Percentiles rank a stretch among this genome's conserved stretches.
Conservation (phyloP, 2,797 vertebrate species). For the Microctenopoma steveboyesi region DNA sequence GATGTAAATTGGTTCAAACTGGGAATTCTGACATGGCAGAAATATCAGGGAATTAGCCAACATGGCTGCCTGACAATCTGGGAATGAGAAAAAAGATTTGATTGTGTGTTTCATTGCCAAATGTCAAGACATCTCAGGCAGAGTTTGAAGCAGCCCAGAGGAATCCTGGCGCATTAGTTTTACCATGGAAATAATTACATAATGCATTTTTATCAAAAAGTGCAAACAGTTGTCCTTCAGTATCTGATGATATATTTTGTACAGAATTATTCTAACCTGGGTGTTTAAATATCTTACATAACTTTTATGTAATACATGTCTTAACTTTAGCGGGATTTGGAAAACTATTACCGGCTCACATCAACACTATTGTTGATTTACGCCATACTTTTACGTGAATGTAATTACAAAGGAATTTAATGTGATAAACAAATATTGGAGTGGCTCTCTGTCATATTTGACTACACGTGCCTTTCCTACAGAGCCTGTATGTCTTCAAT, state of each 20-base stretch:
- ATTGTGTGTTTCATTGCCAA: conserved; percentile 66
- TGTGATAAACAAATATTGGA: conserved; percentile 45
- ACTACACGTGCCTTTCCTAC: conserved; percentile 60
- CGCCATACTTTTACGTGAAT: conserved; percentile 45
- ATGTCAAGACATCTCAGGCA: conserved; percentile 80
- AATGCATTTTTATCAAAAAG: conserved; percentile 50
- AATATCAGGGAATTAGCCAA: conserved; percentile 76
- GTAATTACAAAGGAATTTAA: conserved; percentile 48
- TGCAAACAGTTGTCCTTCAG: conserved; percentile 46
- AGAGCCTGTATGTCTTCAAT: conserved; percentile 75
- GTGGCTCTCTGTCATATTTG: conserved; percentile 46
- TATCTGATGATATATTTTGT: conserved; percentile 58
- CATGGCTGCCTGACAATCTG: conserved; percentile 55
- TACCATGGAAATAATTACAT: conserved; percentile 51
- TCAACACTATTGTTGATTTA: conserved; percentile 37
- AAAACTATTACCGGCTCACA: conserved; percentile 38
- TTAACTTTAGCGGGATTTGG: conserved; percentile 37
- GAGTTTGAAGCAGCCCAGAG: conserved; percentile 55
- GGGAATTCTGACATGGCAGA: conserved; percentile 56
- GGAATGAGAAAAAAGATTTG: conserved; percentile 39
- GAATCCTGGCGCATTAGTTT: conserved; percentile 51
- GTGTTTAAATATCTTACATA: conserved; percentile 59
- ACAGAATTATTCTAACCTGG: conserved; percentile 56
- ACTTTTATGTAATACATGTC: conserved; percentile 57
- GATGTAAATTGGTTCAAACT: conserved; percentile 64